A percentile compares a stretch with the other conserved stretches of the same genome.
Conservation (phyloP, 2,113 vertebrate genomes). For the Salminus brasiliensis region DNA sequence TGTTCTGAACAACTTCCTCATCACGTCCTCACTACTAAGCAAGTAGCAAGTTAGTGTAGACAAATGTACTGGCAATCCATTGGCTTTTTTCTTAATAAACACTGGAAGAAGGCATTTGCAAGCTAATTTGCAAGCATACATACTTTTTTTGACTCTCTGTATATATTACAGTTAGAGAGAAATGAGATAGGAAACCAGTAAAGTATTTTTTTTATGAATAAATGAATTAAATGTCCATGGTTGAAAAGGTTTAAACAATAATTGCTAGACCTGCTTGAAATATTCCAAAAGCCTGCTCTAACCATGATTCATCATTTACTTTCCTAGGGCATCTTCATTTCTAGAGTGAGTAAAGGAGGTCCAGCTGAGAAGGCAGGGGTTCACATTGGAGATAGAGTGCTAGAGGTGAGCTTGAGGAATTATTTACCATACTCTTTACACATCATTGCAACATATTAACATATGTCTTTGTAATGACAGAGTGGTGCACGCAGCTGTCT, state of each 20-base stretch:
- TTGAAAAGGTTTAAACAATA: not conserved
- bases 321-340: constrained; percentile 74
- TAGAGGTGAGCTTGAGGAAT: constrained; percentile 70
- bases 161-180: no score
- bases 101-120: not conserved
- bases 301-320: constrained; percentile 20
- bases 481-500: no score
- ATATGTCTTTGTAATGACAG: no score
- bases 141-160: not conserved
- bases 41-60: not conserved
- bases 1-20: not conserved
- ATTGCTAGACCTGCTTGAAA: not conserved
- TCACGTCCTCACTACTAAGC: not conserved
- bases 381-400: constrained; percentile 71
- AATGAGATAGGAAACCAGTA: no score
- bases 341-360: constrained; percentile 74
- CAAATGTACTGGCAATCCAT: not conserved
- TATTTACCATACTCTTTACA: not conserved
- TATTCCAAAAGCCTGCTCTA: not conserved
- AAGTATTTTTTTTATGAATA: no score
- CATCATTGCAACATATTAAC: no score
- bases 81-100: not conserved
- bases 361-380: constrained; percentile 74
- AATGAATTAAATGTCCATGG: no score
- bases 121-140: not conserved